These are phyloP conservation scores for Clepsis dumicolana DNA, from an alignment of 2,888 invertebrate genomes.

Conservation along the genomic window DNA sequence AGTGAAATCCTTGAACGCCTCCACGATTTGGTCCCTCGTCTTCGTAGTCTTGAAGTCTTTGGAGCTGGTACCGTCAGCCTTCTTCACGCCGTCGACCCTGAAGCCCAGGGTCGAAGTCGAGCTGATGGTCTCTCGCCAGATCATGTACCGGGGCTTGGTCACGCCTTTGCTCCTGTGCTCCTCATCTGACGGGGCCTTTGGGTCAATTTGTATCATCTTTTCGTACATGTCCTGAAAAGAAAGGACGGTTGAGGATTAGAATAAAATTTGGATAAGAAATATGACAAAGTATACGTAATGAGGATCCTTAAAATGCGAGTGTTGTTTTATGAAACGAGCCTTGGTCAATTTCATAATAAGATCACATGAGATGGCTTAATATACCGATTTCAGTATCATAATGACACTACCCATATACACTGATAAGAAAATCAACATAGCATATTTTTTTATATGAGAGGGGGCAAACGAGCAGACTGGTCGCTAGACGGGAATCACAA, in stretches of 20 bases:
- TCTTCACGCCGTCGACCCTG: conserved; percentile 97
- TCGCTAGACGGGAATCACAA: no score
- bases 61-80: conserved; percentile 95
- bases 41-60: conserved; percentile 98
- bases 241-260: background rate
- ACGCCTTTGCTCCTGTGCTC: conserved; percentile 96
- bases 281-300: no score
- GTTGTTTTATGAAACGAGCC: no score
- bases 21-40: conserved; percentile 92
- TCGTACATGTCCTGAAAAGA: conserved; percentile 96
- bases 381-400: no score
- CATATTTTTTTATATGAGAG: no score
- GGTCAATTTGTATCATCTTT: conserved; percentile 98
- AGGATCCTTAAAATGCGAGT: no score
- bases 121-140: conserved; percentile 98
- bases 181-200: conserved; percentile 94
- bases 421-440: no score
- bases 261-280: background rate
- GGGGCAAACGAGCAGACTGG: no score
- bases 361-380: no score
- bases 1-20: conserved; percentile 93
- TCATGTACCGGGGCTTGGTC: conserved; percentile 97
- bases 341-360: no score
- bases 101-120: conserved; percentile 98
- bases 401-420: no score